These are phyloP conservation scores for Novumbra hubbsi DNA, from an alignment of 2,797 vertebrate genomes.

Conservation along the genomic window DNA sequence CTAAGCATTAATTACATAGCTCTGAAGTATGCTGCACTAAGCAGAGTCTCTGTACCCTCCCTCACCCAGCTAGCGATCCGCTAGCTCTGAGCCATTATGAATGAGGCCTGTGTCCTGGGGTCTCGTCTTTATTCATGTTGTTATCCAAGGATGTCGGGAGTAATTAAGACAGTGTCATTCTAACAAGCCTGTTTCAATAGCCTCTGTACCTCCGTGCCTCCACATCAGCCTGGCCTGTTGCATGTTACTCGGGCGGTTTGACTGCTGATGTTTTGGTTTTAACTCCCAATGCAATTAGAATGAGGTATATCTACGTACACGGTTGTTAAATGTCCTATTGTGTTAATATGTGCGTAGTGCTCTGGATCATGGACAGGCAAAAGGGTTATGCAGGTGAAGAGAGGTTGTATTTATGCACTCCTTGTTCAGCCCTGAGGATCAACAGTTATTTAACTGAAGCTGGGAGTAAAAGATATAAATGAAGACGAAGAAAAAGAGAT, in stretches of 20 bases:
- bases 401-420: no score
- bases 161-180: slow-evolving; percentile 61
- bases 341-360: not conserved
- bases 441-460: not conserved
- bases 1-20: slow-evolving; percentile 61
- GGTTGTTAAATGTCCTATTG: slow-evolving; percentile 19
- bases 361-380: slow-evolving; percentile 2
- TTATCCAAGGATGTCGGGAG: slow-evolving; percentile 59
- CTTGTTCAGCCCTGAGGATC: not conserved
- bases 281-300: slow-evolving; percentile 11
- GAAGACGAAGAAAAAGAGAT: not conserved
- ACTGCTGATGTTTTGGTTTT: not conserved
- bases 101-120: slow-evolving; percentile 56
- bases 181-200: slow-evolving; percentile 47
- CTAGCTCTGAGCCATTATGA: slow-evolving; percentile 49
- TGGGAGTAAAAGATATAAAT: not conserved
- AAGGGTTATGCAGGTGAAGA: slow-evolving; percentile 2
- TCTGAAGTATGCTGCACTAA: slow-evolving; percentile 31
- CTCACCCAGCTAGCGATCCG: slow-evolving; percentile 17
- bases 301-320: not conserved
- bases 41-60: not conserved
- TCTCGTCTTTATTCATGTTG: slow-evolving; percentile 63
- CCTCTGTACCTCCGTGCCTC: slow-evolving; percentile 14
- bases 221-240: slow-evolving; percentile 20
- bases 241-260: slow-evolving; percentile 8